Base-by-base conservation (phyloP, 2,797 vertebrate species). In the Xiphorhynchus erythropygius region DNA sequence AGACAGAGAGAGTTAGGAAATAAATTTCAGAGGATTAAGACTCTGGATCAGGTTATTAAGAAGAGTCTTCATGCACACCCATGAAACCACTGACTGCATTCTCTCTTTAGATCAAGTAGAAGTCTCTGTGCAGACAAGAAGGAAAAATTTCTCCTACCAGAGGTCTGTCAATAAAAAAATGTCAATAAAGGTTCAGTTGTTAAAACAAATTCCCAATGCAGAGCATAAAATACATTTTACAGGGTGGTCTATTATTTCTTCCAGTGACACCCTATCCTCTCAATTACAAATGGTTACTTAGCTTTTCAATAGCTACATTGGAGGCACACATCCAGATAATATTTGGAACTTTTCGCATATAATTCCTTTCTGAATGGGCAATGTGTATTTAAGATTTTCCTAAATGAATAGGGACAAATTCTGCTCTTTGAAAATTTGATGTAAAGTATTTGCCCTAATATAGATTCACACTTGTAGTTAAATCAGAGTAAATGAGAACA, bases 181-280 rank as follows among this genome's bases (percentile, higher is more conserved):
- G 33, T 78, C 78, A 94, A 22, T 84, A 69, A 91, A 55, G 5
- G 13, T 55, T 90, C 28, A 55, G 37, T 46, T 87, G 67, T 83
- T 84, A 79, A 87, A 89, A 52, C 11, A 28, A 79, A 79, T 88
- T 84, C 59, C 70, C 71, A 82, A 65, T 64, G 76, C 24, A 82
- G 35, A 87, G 13, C 49, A 89, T 59, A 92, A 94, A 95, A 94
- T 65, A 69, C 11, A 18, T 90, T 90, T 91, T 88, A 68, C 65
- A 91, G 35, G 63, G 62, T 85, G 63, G 75, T 78, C 73, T 91
- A 13, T 49, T 87, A 50, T 22, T 71, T 85, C 75, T 89, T 80
- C 68, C 35, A 82, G 41, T 60, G 75, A 84, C 83, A 64, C 17
- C 23, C 16, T 76, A 30, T 57, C 49, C 4, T 90, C 52, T 59